Conservation (phyloP, 1,140 invertebrate species). For the Drosophila teissieri region DNA sequence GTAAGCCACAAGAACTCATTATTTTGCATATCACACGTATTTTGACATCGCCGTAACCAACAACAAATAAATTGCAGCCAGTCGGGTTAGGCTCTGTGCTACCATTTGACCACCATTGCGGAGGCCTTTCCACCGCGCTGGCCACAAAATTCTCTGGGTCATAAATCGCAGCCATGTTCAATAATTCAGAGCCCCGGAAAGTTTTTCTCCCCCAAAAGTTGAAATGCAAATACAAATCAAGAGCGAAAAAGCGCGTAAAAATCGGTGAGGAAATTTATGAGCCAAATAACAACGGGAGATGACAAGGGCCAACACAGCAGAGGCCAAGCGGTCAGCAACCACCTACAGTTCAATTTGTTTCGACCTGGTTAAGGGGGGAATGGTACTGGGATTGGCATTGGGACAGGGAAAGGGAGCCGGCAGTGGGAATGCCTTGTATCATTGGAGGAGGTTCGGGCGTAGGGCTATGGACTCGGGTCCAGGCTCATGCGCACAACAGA, state of each 20-base stretch:
- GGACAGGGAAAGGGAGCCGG: not conserved
- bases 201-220: constrained; percentile 19
- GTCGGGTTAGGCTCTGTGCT: constrained; percentile 56
- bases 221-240: constrained; percentile 47
- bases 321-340: constrained; percentile 67
- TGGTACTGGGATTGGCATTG: not conserved
- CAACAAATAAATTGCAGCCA: constrained; percentile 75
- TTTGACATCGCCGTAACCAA: constrained; percentile 80
- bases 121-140: not conserved
- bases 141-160: constrained; percentile 44
- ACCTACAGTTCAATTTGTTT: constrained; percentile 82
- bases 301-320: constrained; percentile 78
- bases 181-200: constrained; percentile 64
- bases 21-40: constrained; percentile 81
- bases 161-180: constrained; percentile 74
- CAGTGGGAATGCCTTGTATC: constrained; percentile 12
- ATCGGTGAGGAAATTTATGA: constrained; percentile 80
- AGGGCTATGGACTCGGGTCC: not conserved
- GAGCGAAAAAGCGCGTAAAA: constrained; percentile 66
- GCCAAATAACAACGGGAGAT: constrained; percentile 82
- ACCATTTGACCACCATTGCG: constrained; percentile 45
- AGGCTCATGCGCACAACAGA: constrained; percentile 14
- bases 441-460: not conserved
- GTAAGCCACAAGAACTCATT: constrained; percentile 77
- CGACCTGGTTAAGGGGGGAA: constrained; percentile 56